Evolutionary conservation across 2,113 vertebrate genomes (phyloP), one percentile per base, ranked within the genome.

Genomic region (Acanthochromis polyacanthus): DNA sequence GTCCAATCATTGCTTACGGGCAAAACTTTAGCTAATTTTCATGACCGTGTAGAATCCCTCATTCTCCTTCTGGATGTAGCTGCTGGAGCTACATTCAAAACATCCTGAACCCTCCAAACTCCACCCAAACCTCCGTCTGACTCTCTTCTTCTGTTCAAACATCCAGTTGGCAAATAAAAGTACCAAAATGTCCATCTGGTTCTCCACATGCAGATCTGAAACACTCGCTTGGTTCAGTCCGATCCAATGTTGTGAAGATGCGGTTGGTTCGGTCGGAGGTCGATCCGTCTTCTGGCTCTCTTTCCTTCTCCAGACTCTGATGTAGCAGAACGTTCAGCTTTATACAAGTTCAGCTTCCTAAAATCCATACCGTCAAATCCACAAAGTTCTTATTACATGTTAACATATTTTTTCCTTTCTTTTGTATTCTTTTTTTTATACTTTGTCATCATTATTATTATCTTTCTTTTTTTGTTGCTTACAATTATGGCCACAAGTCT

Each of bases 401-500:
- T 85, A 70, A 85, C 83, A 66, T 81, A 78, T 84, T 87, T 74
- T 36, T 78, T 77, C 81, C 68, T 75, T 76, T 62, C 17, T 51
- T 51, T 83, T 82, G 83, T 55, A 67, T 80, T 10, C 81, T 81
- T 84, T 69, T 69, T 78, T 83, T 86, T 82, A 85, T 75, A 87
- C 38, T 83, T 90, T 64, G 71, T 84, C 67, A 75, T 79, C 56
- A 85, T 82, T 40, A 81, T 80, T 62, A 82, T 85, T 81, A 68
- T 87, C 64, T 53, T 61, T 57, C 58, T 85, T 70, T 78, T 76
- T 55, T 78, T 84, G 30, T 84, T 87, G 62, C 89, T 89, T 90
- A 93, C 89, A 92, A 81, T 89, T 91, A 89, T 85, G 88, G 87
- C 88, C 88, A 89, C 91, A 78, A 87, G 89, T 91, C 87, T 84